A percentile compares a stretch with the other conserved stretches of the same genome.
Evolutionary conservation across 2,797 vertebrate genomes (phyloP).

Genomic region (Acridotheres tristis): DNA sequence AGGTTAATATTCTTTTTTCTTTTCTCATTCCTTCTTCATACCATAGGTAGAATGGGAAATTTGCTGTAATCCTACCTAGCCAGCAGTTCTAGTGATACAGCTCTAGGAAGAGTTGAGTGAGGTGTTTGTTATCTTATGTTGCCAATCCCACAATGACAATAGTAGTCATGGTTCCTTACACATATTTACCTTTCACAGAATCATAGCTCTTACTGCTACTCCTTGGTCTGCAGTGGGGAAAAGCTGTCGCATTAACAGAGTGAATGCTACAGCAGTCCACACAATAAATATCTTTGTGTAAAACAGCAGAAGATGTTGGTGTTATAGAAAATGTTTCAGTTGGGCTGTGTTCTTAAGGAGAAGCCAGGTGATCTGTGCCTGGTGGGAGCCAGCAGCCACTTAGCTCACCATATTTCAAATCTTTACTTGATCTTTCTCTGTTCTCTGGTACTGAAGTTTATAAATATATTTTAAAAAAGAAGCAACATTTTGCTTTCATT

Average conservation of each 20-base stretch:
- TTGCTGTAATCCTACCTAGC: background rate
- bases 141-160: background rate
- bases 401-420: background rate
- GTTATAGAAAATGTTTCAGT: background rate
- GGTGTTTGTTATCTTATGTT: background rate
- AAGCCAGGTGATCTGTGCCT: background rate
- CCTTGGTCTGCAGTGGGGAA: background rate
- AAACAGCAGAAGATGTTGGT: background rate
- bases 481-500: background rate
- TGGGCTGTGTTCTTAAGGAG: rapidly evolving
- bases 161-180: background rate
- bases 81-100: background rate
- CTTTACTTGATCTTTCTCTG: background rate
- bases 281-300: background rate
- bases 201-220: background rate
- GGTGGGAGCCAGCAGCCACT: background rate
- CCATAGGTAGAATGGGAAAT: background rate
- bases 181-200: background rate
- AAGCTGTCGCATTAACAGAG: background rate
- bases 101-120: background rate
- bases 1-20: background rate
- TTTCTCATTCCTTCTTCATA: background rate
- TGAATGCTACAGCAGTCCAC: background rate
- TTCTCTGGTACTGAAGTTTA: background rate
- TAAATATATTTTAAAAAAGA: background rate